Percentiles rank a stretch among this genome's conserved stretches.
These are phyloP conservation scores for Labeo calbasu DNA, from an alignment of 2,797 vertebrate genomes.

Conservation along the genomic window DNA sequence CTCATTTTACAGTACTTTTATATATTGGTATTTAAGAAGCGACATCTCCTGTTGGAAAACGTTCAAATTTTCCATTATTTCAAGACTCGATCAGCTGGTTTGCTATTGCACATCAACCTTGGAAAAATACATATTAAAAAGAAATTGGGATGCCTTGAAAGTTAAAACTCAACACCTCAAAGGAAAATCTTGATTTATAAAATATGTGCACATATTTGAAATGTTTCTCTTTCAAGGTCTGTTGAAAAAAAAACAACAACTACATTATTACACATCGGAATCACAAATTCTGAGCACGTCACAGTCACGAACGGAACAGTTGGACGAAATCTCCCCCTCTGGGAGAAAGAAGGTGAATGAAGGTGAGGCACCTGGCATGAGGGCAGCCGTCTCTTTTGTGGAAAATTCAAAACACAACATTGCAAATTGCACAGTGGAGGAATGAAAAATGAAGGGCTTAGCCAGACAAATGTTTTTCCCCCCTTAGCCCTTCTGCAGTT, in stretches of 20 bases:
- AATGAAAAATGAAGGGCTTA: conserved; percentile 25
- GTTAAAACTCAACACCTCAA: neutral
- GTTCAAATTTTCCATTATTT: neutral
- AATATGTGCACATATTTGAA: conserved; percentile 24
- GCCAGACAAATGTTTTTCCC: conserved; percentile 11
- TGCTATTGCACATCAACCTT: conserved; percentile 20
- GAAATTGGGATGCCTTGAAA: neutral
- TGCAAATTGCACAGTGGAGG: conserved; percentile 36
- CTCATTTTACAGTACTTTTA: conserved; percentile 23
- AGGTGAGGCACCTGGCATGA: conserved; percentile 16
- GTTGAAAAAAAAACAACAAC: conserved; percentile 1
- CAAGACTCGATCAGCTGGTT: conserved; percentile 20
- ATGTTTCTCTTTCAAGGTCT: conserved; percentile 17
- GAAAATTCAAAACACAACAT: conserved; percentile 32
- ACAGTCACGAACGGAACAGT: conserved; percentile 50
- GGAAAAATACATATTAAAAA: neutral
- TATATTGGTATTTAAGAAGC: conserved; percentile 23
- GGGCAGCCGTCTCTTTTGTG: conserved; percentile 27
- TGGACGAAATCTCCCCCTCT: neutral
- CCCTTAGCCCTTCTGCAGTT: conserved; percentile 23
- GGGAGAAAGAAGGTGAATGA: conserved; percentile 6
- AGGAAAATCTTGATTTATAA: conserved; percentile 27
- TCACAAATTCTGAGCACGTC: conserved; percentile 45
- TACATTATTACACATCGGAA: conserved; percentile 36
- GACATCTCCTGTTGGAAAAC: conserved; percentile 22